Base-by-base conservation (phyloP, 2,888 invertebrate genomes). In the Malthinus seriepunctatus region DNA sequence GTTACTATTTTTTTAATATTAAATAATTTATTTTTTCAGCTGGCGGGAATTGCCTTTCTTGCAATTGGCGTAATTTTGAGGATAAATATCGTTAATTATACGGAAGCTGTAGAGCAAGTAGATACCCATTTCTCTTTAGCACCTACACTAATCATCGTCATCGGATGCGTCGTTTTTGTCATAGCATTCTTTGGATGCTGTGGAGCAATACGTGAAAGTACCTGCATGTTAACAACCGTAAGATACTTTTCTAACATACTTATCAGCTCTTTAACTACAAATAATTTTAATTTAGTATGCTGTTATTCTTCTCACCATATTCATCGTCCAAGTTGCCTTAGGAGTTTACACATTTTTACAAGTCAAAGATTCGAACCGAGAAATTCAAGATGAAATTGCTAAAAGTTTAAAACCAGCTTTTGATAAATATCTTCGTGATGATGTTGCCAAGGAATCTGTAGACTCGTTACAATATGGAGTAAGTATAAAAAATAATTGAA, bases 271-370 rank as follows among this genome's bases (percentile, higher is more conserved):
- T 31, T 53, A 31, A 49, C 50, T 37, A n/a, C 49, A 46, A 55
- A 23, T 11, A 37, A 15, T 56, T 65, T 59, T 66, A 59, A 82
- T 82, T 51, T 79, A 90, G 91, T 91, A 89, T 78, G 85, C 90
- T 4, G 83, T 89, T 65, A 84, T 88, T 75, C 78, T 91, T 67
- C 77, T 91, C 67, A 82, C 87, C 46, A 82, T 91, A 62, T 86
- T 91, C 75, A 85, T 91, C 53, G 76, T 88, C 55, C 90, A 91
- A 84, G 83, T 91, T 63, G 86, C 86, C 11, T 78, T 90, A 61
- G 88, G 87, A 0, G 84, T 88, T 8, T 83, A 86, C 56, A 81
- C 87, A 53, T 90, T 89, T 78, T 79, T 86, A 2, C 82, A 86
- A 72, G 81, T 84, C 31, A 85, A 85, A 3, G 83, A 82, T 59